Evolutionary conservation across 1,140 invertebrate genomes (phyloP).

Genomic region (Metopolophium dirhodum): DNA sequence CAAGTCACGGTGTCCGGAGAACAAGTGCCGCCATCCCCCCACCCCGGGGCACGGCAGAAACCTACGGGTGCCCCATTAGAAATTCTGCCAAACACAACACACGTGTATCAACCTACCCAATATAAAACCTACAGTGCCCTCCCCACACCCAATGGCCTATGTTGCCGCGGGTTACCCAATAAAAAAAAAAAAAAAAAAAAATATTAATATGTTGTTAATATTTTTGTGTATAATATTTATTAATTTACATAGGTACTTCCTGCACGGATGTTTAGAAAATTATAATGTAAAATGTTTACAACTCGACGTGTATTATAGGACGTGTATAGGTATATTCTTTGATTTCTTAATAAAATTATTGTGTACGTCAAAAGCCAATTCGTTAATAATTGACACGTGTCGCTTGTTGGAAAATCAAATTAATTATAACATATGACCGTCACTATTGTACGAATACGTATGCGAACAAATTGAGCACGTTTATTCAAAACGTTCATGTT

Average conservation of each 20-base stretch:
- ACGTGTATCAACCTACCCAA: too few relatives aligned
- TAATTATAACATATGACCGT: background rate
- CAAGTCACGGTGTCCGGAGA: too few relatives aligned
- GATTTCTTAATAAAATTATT: background rate
- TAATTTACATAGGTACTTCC: background rate
- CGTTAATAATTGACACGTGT: background rate
- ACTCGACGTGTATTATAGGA: background rate
- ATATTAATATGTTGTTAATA: background rate
- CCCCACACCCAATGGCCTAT: too few relatives aligned
- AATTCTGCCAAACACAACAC: too few relatives aligned
- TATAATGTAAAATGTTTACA: background rate
- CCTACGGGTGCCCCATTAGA: too few relatives aligned
- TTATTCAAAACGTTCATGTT: background rate
- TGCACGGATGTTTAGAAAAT: background rate
- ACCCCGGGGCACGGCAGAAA: too few relatives aligned
- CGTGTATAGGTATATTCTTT: background rate
- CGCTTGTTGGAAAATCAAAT: background rate
- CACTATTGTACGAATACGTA: background rate
- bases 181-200: too few relatives aligned
- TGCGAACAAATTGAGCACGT: background rate
- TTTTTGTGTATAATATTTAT: background rate
- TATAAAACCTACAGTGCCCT: too few relatives aligned
- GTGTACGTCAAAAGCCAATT: background rate
- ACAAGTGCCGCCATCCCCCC: too few relatives aligned
- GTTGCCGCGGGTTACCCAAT: too few relatives aligned